Evolutionary conservation across 2,888 invertebrate species (phyloP).

Genomic region (Polyommatus iphigenia): DNA sequence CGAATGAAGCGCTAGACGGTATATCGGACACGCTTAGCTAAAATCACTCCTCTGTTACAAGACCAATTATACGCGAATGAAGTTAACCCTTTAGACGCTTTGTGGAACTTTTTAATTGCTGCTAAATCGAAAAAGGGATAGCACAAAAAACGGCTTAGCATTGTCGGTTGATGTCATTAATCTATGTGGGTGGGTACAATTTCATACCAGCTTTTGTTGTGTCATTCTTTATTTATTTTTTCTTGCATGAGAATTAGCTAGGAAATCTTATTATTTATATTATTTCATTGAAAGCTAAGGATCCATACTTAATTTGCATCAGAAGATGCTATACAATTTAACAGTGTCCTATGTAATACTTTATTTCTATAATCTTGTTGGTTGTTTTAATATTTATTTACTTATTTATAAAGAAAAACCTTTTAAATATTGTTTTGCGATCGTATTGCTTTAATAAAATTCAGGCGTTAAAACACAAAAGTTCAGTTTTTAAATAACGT

Average conservation of each 20-base stretch:
- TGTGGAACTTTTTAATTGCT: conserved; percentile 76
- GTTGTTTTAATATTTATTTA: not conserved
- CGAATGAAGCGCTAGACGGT: not conserved
- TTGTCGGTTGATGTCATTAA: conserved; percentile 66
- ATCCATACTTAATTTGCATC: not conserved
- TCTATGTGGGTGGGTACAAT: conserved; percentile 70
- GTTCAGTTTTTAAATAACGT: not conserved
- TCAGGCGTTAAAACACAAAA: not conserved
- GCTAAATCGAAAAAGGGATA: conserved; percentile 73
- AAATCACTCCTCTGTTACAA: conserved; percentile 42
- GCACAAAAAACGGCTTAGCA: conserved; percentile 56
- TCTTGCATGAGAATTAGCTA: conserved; percentile 28
- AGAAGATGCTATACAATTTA: not conserved
- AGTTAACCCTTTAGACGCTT: conserved; percentile 68
- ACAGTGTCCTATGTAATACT: not conserved
- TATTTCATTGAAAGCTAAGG: not conserved
- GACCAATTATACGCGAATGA: conserved; percentile 70
- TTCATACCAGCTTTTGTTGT: conserved; percentile 53
- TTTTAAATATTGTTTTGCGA: not conserved
- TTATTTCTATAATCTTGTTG: not conserved
- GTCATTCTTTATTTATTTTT: conserved; percentile 41
- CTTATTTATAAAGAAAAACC: no score
- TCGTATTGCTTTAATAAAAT: not conserved
- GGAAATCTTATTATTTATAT: not conserved
- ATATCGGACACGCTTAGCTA: conserved; percentile 18